Conservation (phyloP, 2,888 invertebrate genomes). For the Schizaphis graminum region DNA sequence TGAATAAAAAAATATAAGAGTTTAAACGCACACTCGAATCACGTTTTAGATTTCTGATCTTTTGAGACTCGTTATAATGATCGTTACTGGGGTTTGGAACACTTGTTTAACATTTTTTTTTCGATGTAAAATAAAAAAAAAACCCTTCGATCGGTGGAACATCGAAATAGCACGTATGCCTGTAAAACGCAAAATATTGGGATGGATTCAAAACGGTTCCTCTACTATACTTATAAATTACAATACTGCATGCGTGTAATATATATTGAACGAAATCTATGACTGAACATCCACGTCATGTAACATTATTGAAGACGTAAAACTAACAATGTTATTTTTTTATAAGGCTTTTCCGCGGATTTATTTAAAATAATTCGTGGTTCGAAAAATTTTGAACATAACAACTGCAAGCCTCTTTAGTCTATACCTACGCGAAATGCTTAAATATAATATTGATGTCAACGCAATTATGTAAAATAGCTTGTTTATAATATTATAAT, state of each 20-base stretch:
- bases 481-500: too few species aligned
- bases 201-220: neutral
- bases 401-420: neutral
- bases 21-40: slow-evolving; percentile 15
- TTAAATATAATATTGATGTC: neutral
- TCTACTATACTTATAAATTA: neutral
- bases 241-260: neutral
- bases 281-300: neutral
- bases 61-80: neutral
- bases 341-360: neutral
- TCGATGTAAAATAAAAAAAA: neutral
- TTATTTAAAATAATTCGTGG: neutral
- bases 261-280: neutral
- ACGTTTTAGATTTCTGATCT: slow-evolving; percentile 22
- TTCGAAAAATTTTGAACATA: neutral
- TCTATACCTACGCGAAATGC: neutral
- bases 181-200: neutral
- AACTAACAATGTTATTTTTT: neutral
- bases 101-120: neutral
- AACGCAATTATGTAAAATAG: too few species aligned
- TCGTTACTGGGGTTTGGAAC: neutral
- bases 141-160: neutral
- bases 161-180: neutral
- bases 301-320: neutral
- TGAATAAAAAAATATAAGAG: neutral